phyloP scores from a whole-genome alignment of 2,888 invertebrate genomes.

The Meteorus cinctellus region DNA sequence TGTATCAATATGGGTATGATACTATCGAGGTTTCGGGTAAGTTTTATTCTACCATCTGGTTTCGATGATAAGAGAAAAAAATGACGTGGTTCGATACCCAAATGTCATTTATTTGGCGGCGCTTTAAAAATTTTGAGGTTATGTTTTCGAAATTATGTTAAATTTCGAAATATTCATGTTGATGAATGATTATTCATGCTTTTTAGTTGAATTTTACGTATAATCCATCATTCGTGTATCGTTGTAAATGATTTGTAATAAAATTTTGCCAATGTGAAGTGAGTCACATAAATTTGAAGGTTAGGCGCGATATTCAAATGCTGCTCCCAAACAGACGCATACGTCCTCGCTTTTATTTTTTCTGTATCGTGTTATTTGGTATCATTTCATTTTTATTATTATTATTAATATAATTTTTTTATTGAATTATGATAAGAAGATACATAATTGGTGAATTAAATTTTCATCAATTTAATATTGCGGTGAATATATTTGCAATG shows the following conservation, averaged over 20 bases:
- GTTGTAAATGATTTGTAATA: background rate
- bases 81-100: constrained; percentile 33
- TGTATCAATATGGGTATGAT: constrained; percentile 63
- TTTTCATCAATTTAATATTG: constrained; percentile 21
- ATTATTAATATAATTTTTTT: background rate
- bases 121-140: constrained; percentile 28
- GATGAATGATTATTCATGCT: background rate
- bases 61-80: background rate
- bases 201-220: constrained; percentile 3
- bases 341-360: constrained; percentile 3
- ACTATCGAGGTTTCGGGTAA: constrained; percentile 67
- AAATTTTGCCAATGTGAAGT: background rate
- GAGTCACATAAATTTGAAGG: constrained; percentile 46
- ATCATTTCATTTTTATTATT: background rate
- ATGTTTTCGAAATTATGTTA: background rate
- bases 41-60: constrained; percentile 48
- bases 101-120: constrained; percentile 40
- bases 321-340: background rate
- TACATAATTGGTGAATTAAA: background rate
- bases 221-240: background rate
- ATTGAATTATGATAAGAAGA: background rate
- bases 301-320: constrained; percentile 54
- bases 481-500: constrained; percentile 30
- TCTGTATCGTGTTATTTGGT: background rate
- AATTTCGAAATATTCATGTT: constrained; percentile 10